Base-by-base conservation (phyloP, 53 echinoderm and acorn worm species). In the Antedon mediterranea region DNA sequence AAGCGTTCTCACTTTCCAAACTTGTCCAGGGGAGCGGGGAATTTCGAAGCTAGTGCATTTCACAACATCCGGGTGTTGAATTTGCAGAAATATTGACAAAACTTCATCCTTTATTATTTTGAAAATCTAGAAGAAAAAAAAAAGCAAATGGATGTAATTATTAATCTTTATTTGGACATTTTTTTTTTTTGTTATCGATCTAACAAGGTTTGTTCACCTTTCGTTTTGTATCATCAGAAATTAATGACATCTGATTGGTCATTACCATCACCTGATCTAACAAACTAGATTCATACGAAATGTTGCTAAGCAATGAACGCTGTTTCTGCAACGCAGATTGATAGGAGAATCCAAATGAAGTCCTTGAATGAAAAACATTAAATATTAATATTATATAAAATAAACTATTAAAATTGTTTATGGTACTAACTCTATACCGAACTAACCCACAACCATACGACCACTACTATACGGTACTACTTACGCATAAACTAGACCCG, bases 281-380 rank as follows among this genome's bases (percentile, higher is more conserved):
- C 31, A 93, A 72, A 32, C 90, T 82, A n/a, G 88, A 84, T 75
- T 93, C 93, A 30, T 81, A 43, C 0, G 93, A 93, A 6, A 93
- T 84, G 23, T 84, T 93, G 30, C 73, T 81, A 27, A 90, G 74
- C 5, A 90, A 80, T 26, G 76, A 81, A 28, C 81, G 81, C 71
- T 93, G 90, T 77, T 93, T 93, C 74, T 86, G 84, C 42, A 92
- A 73, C 2, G 90, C 93, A 0, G 88, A 90, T 72, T 93, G 93
- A 80, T 86, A 93, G 76, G 93, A 86, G 71, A 93, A 90, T n/a
- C 93, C 93, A 37, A 93, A 93, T 11, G 88, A 86, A 3, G 85
- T 80, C 30, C 89, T n/a, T n/a, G n/a, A n/a, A n/a, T n/a, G n/a
- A n/a, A n/a, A n/a, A n/a, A n/a, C n/a, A n/a, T n/a, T n/a, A n/a